phyloP scores from a whole-genome alignment of 2,797 vertebrate genomes.

The Synaphobranchus kaupii region DNA sequence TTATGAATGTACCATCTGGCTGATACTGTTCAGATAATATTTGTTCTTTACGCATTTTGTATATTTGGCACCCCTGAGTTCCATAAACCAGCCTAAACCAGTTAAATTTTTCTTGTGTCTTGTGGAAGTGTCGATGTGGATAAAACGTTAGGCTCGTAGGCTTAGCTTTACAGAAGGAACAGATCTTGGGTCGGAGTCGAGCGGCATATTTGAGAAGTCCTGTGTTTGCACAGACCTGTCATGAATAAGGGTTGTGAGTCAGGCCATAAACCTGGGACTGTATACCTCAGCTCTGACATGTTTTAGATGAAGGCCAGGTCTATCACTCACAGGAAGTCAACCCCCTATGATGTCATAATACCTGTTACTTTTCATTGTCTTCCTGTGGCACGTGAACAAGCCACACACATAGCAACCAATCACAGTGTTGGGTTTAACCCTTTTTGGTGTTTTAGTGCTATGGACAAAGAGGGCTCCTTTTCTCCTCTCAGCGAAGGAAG shows the following conservation, averaged over 20 bases:
- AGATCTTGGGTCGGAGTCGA: not conserved
- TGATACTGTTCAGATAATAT: not conserved
- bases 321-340: conserved; percentile 15
- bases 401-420: not conserved
- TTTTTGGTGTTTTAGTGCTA: not conserved
- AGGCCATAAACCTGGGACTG: not conserved
- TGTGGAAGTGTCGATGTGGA: not conserved
- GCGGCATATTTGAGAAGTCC: not conserved
- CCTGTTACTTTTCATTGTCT: not conserved
- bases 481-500: not conserved
- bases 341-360: not conserved
- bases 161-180: not conserved
- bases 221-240: conserved; percentile 5
- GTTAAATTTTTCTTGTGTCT: not conserved
- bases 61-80: not conserved
- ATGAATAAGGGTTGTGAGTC: not conserved
- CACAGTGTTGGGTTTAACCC: conserved; percentile 1
- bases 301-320: not conserved
- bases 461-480: not conserved
- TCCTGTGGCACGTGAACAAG: conserved; percentile 8
- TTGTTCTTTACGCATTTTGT: not conserved
- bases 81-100: not conserved
- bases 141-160: not conserved
- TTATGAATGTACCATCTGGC: not conserved
- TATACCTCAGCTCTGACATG: not conserved